Evolutionary conservation across 1,140 invertebrate genomes (phyloP).

Genomic region (Cataglyphis hispanica): DNA sequence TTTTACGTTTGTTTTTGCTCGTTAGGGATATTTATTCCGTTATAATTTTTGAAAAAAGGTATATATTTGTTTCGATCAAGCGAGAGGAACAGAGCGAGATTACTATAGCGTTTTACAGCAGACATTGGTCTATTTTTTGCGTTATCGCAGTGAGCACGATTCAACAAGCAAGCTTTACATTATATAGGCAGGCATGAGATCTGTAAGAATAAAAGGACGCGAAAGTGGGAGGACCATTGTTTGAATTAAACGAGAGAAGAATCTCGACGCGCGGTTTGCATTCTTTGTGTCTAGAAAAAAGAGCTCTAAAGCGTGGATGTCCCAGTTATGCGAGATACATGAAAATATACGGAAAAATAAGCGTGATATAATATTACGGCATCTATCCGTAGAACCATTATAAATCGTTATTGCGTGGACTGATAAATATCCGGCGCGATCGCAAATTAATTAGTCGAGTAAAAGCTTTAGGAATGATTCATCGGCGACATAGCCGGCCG

Average conservation of each 20-base stretch:
- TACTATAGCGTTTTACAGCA: slow-evolving; percentile 27
- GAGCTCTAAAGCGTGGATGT: not conserved
- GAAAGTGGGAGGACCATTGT: not conserved
- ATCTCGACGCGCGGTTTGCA: not conserved
- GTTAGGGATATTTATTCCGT: slow-evolving; percentile 33
- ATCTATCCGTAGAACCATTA: not conserved
- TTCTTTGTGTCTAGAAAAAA: not conserved
- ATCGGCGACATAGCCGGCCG: slow-evolving; percentile 49
- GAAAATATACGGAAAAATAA: not conserved
- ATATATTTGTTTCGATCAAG: not conserved
- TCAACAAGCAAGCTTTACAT: slow-evolving; percentile 44
- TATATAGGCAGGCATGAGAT: slow-evolving; percentile 2
- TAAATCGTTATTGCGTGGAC: slow-evolving; percentile 33
- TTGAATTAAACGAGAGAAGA: slow-evolving; percentile 22
- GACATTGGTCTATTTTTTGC: slow-evolving; percentile 35
- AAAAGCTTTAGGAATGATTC: slow-evolving; percentile 61
- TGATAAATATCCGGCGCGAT: slow-evolving; percentile 31
- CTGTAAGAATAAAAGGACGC: slow-evolving; percentile 32
- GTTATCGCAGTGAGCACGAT: slow-evolving; percentile 45
- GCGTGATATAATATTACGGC: slow-evolving; percentile 14
- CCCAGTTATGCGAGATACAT: not conserved
- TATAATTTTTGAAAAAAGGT: slow-evolving; percentile 3
- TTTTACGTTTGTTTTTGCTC: not conserved
- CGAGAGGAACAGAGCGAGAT: not conserved
- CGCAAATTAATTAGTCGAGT: slow-evolving; percentile 59